Percentiles rank a stretch among this genome's conserved stretches.
Conservation (phyloP, 2,797 vertebrate species). For the Ateles fusciceps region DNA sequence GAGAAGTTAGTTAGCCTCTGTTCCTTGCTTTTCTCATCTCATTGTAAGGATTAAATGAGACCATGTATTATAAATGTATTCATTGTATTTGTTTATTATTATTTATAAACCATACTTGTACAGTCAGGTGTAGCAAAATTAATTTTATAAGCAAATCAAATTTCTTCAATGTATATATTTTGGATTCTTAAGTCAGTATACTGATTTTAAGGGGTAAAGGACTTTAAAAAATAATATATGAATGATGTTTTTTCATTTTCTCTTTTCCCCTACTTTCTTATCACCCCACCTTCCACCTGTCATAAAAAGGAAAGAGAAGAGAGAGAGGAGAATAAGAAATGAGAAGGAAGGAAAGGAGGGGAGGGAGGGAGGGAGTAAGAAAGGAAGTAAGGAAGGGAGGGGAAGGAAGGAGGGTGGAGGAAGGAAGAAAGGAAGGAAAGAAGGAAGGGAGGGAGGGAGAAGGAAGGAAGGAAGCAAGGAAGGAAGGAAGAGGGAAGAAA, state of each 20-base stretch:
- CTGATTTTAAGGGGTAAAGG: slow-evolving; percentile 1
- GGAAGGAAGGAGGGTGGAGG: too few relatives aligned
- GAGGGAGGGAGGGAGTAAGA: not conserved
- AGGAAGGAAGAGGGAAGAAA: fast-evolving
- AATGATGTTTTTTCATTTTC: not conserved
- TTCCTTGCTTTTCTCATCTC: slow-evolving; percentile 9
- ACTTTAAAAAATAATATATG: not conserved
- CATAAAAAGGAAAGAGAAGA: not conserved
- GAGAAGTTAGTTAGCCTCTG: not conserved
- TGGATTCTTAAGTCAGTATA: not conserved
- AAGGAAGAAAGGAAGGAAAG: fast-evolving
- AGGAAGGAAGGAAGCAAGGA: not conserved
- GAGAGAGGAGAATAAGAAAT: not conserved
- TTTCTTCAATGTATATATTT: slow-evolving; percentile 15
- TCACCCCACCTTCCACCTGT: not conserved
- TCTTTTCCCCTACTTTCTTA: not conserved
- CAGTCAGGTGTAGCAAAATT: not conserved
- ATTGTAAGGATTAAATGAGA: slow-evolving; percentile 27
- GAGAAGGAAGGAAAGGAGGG: not conserved
- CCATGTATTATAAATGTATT: not conserved
- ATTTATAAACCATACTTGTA: not conserved
- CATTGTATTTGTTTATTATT: not conserved
- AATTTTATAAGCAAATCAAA: not conserved
- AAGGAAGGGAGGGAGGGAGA: fast-evolving
- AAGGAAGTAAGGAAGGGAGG: not conserved